A percentile compares a stretch with the other conserved stretches of the same genome.
These are phyloP conservation scores for Cryptosula pallasiana DNA, from an alignment of 2,888 invertebrate species.

Conservation along the genomic window DNA sequence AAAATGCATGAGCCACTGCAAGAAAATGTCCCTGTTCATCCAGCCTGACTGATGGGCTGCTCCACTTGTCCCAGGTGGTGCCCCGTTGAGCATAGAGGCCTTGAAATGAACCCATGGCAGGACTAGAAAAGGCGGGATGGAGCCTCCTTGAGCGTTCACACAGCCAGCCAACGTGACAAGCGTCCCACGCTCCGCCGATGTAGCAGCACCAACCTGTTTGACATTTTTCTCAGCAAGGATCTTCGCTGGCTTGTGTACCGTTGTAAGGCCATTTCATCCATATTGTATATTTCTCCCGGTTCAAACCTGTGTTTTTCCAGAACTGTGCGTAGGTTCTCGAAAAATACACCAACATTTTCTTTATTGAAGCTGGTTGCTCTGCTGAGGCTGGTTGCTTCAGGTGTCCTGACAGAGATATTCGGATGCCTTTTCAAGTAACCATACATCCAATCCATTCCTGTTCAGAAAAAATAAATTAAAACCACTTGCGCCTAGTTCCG, in stretches of 20 bases:
- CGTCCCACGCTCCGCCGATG: neutral
- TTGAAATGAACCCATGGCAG: neutral
- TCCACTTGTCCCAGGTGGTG: neutral
- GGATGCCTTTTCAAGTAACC: neutral
- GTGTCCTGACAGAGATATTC: neutral
- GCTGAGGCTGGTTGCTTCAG: conserved; percentile 8
- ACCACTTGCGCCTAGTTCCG: too few relatives aligned
- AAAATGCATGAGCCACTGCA: neutral
- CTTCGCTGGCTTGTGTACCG: neutral
- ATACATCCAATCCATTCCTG: neutral
- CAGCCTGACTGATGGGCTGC: neutral
- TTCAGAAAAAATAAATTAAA: too few relatives aligned
- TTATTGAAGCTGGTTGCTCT: conserved; percentile 25
- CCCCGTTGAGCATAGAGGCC: neutral
- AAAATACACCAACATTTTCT: conserved; percentile 4
- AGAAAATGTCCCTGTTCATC: neutral
- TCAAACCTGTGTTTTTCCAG: neutral
- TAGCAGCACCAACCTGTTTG: neutral
- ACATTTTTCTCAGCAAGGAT: neutral
- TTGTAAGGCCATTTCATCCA: conserved; percentile 11
- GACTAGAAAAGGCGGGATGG: neutral
- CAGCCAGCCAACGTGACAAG: neutral
- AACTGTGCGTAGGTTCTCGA: neutral
- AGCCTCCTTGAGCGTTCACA: neutral
- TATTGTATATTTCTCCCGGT: conserved; percentile 17